Evolutionary conservation across 2,888 invertebrate genomes (phyloP).

Genomic region (Nephrocerus scutellatus): DNA sequence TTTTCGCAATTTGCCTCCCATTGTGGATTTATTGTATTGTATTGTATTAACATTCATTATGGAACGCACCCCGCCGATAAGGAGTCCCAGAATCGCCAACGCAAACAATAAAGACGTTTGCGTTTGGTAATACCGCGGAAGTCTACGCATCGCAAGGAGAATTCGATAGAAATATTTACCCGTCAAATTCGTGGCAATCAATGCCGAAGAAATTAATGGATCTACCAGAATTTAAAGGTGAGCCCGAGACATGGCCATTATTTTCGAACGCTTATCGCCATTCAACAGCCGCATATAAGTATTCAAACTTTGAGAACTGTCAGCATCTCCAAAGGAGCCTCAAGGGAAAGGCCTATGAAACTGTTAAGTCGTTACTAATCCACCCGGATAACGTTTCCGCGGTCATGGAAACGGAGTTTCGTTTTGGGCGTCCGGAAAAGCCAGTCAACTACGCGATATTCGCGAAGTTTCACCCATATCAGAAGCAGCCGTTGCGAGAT

Average conservation of each 20-base stretch:
- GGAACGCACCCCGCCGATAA: too few relatives aligned
- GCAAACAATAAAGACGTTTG: too few relatives aligned
- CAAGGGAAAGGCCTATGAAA: conserved; percentile 4
- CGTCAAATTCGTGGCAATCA: neutral
- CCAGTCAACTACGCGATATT: conserved; percentile 8
- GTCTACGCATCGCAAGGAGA: too few relatives aligned
- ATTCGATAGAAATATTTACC: too few relatives aligned
- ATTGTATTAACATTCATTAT: too few relatives aligned
- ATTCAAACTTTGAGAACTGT: neutral
- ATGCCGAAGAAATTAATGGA: conserved; percentile 6
- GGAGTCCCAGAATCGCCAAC: too few relatives aligned
- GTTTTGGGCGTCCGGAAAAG: conserved; percentile 14
- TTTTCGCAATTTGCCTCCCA: too few relatives aligned
- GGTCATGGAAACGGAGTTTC: conserved; percentile 7
- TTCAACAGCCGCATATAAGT: too few relatives aligned
- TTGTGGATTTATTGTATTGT: too few relatives aligned
- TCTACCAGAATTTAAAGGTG: conserved; percentile 12
- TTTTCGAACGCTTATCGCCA: conserved; percentile 5
- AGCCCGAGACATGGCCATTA: conserved; percentile 13
- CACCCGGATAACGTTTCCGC: conserved; percentile 6
- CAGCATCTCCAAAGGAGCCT: conserved; percentile 1
- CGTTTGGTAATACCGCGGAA: too few relatives aligned
- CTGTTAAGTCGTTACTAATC: conserved; percentile 4
- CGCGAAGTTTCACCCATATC: neutral
- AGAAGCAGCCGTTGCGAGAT: neutral